Base-by-base conservation (phyloP, 2,888 invertebrate genomes). In the Tolmerus cingulatus region DNA sequence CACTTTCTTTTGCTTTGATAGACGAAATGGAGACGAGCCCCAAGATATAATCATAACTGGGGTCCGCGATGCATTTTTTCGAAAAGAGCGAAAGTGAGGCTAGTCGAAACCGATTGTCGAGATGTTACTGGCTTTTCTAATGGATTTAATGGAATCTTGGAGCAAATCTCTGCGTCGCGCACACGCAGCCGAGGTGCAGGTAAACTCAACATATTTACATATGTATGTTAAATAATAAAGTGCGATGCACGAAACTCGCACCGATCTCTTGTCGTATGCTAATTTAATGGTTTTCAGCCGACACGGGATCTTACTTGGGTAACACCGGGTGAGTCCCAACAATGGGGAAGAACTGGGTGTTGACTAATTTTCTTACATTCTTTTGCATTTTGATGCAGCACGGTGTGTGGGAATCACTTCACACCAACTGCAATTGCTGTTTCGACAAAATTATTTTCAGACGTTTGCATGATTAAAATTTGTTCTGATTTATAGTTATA, bases 331-430 rank as follows among this genome's bases (percentile, higher is more conserved):
- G 46, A 40, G 5, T 43, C 19, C 37, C 14, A 81, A 81, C 81
- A 81, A 81, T 81, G 55, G 51, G 34, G 55, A 81, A 81, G 51
- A 27, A 55, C n/a, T 55, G 27, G 51, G 81, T 27, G 37, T 51
- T 51, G 81, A 81, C 46, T 81, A 78, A 78, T 81, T 81, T 37
- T 76, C 40, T 55, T 81, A n/a, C 81, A 81, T 81, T 55, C 51
- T 27, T 51, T 2, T 46, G 43, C 51, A 81, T 30, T 78, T 12
- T n/a, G 78, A 78, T 40, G 16, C 23, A 12, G 7, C 23, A 1
- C 30, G 14, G 16, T n/a, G 30, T 81, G 51, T 81, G 55, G 81
- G 81, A 81, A 81, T 81, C 23, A 43, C n/a, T 27, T 14, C 30
- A 16, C 27, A 5, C 16, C 51, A 51, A 51, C 51, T 51, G 5